Base-by-base conservation (phyloP, 1,140 invertebrate species). In the Chelonus insularis region DNA sequence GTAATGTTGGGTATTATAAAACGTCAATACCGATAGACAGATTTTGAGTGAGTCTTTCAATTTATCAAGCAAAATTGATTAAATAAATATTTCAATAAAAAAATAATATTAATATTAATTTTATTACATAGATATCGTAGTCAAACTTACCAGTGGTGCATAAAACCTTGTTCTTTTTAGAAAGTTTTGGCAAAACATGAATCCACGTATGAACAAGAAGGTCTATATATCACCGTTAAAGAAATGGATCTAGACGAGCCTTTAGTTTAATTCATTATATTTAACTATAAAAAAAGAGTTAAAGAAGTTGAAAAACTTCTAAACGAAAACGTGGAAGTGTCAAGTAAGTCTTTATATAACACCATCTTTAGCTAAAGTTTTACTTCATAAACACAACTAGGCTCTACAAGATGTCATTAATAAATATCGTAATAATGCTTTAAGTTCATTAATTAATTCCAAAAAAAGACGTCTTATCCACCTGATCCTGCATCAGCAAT, bases 101-200 rank as follows among this genome's bases (percentile, higher is more conserved):
- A 4, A 2, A 34, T 50, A 37, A 3, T 36, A 47, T 50, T 29
- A 29, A 23, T 39, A 16, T 59, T 58, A n/a, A 11, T 29, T 60
- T 52, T 21, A 41, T 69, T 65, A 83, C 77, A 56, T 74, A 97
- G 95, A 2, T 92, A 96, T 83, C 90, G 96, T 75, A 91, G 97
- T 72, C 93, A 95, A 5, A 91, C 89, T 64, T 86, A 91, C 64
- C 95, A 99, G 73, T 99, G 97, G 97, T 99, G 97, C 97, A 86
- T 99, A 80, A 98, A 97, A 74, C 80, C 99, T 41, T 89, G 97
- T 60, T 94, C 97, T 0, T 82, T 99, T 20, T 82, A 99, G 37
- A 90, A 97, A 81, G 98, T 99, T 73, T 80, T 99, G 52, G 96
- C 98, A 20, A 98, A 99, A 79, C 97, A 99, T 75, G 93, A 96